Percentiles rank a stretch among this genome's conserved stretches.
Conservation (phyloP, 2,113 vertebrate species). For the Psilopogon haemacephalus region DNA sequence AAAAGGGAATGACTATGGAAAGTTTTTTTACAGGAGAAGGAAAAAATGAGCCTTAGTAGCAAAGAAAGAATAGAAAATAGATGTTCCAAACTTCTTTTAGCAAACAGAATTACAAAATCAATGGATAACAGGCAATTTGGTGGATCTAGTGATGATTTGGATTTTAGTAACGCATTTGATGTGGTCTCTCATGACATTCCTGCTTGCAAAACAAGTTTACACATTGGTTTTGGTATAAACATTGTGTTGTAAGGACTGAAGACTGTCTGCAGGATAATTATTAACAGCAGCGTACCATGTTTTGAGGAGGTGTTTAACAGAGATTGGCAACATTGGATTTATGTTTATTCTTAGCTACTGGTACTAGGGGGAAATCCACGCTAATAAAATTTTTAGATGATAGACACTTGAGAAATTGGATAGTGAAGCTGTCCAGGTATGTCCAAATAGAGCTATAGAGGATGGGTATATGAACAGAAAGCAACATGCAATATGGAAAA, state of each 20-base stretch:
- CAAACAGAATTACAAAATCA: conserved; percentile 47
- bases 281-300: neutral
- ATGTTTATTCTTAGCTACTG: neutral
- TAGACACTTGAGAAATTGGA: neutral
- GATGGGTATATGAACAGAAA: neutral
- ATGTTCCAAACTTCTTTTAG: conserved; percentile 2
- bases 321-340: neutral
- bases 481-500: neutral
- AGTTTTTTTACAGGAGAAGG: neutral
- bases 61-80: conserved; percentile 24
- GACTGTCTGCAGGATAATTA: neutral
- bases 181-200: conserved; percentile 18
- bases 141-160: conserved; percentile 7
- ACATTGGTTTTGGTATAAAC: neutral
- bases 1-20: neutral
- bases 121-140: conserved; percentile 6
- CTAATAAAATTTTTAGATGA: neutral
- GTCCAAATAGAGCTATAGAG: neutral
- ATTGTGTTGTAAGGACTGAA: neutral
- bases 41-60: neutral
- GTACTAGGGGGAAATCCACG: neutral
- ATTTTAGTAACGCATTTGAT: conserved; percentile 29
- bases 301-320: neutral
- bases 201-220: conserved; percentile 48
- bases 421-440: neutral